A percentile compares a stretch with the other conserved stretches of the same genome.
phyloP scores from a whole-genome alignment of 2,888 invertebrate genomes.

The Cyclophora punctaria region DNA sequence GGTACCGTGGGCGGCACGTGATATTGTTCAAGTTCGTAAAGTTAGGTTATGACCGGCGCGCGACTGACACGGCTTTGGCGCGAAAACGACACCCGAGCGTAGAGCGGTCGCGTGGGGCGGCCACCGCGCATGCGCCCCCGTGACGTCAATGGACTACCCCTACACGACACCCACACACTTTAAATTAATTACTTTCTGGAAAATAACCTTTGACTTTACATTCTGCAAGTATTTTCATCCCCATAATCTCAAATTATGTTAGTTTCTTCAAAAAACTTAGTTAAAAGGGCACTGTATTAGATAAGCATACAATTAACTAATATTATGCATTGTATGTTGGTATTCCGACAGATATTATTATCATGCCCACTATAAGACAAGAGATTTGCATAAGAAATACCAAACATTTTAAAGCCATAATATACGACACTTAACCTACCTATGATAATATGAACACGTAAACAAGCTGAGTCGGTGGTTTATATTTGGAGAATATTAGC shows the following conservation, averaged over 20 bases:
- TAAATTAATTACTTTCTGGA: slow-evolving; percentile 16
- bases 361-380: too few species aligned
- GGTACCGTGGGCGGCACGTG: slow-evolving; percentile 15
- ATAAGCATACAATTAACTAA: background rate
- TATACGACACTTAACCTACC: too few species aligned
- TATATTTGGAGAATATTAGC: too few species aligned
- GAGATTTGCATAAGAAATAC: too few species aligned
- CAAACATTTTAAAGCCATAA: too few species aligned
- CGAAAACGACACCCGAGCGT: slow-evolving; percentile 44
- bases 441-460: too few species aligned
- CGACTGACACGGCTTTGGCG: slow-evolving; percentile 61
- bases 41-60: slow-evolving; percentile 55
- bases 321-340: too few species aligned
- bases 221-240: background rate
- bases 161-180: slow-evolving; percentile 27
- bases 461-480: too few species aligned
- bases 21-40: slow-evolving; percentile 23
- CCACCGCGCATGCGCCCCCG: slow-evolving; percentile 56
- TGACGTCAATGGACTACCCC: slow-evolving; percentile 55
- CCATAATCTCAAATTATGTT: background rate
- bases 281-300: background rate
- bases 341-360: too few species aligned
- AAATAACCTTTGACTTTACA: slow-evolving; percentile 12
- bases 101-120: slow-evolving; percentile 42
- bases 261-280: background rate